Evolutionary conservation across 2,113 vertebrate species (phyloP), one percentile per base, ranked within the genome.

Genomic region (Pollachius pollachius): DNA sequence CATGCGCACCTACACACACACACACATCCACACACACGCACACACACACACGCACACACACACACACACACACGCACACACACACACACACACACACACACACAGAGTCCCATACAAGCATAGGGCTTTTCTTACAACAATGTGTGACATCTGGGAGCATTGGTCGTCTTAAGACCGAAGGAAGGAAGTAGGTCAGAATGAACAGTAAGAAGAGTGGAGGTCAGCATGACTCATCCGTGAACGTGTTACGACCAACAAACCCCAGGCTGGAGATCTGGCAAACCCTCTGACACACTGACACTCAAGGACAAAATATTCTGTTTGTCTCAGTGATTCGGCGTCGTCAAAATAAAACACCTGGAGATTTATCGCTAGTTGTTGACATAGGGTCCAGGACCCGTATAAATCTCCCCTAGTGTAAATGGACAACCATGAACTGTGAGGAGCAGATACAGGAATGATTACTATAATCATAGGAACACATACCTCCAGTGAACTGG

Each of bases 191-290:
- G 15, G 34, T 41, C 34, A 18, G 30, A 41, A 69, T 60, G 30
- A 74, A 64, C 79, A 78, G 81, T 83, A 77, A 81, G 13, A 7
- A 54, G 59, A 27, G 77, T 52, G 75, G 72, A 77, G 70, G 77
- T 69, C 77, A 13, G 81, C 69, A 62, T 83, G 85, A 80, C 64
- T 79, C 84, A 48, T 48, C 41, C 41, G 41, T 48, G 8, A 48
- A 48, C 41, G 11, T 2, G 41, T 2, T 13, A 13, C 71, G 34
- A 72, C 66, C 66, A 62, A 78, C 74, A 72, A n/a, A 74, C 70
- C 74, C 3, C 54, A n/a, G 3, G 17, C 23, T 64, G 71, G 72
- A 13, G 77, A 79, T 79, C 70, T 64, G 23, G 27, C 11, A 21
- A 13, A 48, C 8, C 41, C 60, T 62, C 54, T 2, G 2, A 57